Evolutionary conservation across 2,113 vertebrate genomes (phyloP).

Genomic region (Otus sunia): DNA sequence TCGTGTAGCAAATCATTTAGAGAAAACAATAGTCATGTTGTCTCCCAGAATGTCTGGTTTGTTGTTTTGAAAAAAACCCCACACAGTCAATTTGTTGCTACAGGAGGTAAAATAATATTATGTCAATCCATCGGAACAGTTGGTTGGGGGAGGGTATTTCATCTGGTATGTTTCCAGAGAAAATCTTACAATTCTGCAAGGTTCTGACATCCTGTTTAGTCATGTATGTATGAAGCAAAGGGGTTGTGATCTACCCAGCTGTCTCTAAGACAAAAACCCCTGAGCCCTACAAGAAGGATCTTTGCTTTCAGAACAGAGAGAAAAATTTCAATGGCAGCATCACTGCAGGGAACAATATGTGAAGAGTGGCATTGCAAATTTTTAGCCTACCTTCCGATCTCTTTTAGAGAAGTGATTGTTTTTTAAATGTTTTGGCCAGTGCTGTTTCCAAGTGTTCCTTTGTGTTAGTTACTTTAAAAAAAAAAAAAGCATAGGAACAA

Average conservation of each 20-base stretch:
- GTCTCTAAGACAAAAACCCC: constrained; percentile 4
- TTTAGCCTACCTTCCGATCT: neutral
- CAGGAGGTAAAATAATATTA: constrained; percentile 31
- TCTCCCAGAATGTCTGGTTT: neutral
- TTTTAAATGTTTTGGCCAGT: neutral
- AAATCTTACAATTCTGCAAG: constrained; percentile 21
- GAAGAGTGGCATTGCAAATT: neutral
- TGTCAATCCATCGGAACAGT: constrained; percentile 13
- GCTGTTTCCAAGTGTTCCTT: neutral
- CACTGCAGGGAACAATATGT: neutral
- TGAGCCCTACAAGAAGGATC: neutral
- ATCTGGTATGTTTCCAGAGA: constrained; percentile 31
- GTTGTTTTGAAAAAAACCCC: neutral
- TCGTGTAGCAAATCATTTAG: neutral
- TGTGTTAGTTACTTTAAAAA: neutral
- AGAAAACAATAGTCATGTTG: neutral
- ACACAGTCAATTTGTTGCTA: neutral
- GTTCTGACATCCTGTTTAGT: constrained; percentile 42
- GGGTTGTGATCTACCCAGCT: constrained; percentile 31
- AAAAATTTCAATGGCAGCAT: neutral
- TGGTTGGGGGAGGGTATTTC: neutral
- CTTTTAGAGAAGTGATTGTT: neutral
- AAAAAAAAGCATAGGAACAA: neutral
- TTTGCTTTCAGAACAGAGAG: neutral
- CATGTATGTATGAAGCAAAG: neutral